These are phyloP conservation scores for Minunthozetes semirufus DNA, from an alignment of 2,888 invertebrate genomes.

Conservation along the genomic window DNA sequence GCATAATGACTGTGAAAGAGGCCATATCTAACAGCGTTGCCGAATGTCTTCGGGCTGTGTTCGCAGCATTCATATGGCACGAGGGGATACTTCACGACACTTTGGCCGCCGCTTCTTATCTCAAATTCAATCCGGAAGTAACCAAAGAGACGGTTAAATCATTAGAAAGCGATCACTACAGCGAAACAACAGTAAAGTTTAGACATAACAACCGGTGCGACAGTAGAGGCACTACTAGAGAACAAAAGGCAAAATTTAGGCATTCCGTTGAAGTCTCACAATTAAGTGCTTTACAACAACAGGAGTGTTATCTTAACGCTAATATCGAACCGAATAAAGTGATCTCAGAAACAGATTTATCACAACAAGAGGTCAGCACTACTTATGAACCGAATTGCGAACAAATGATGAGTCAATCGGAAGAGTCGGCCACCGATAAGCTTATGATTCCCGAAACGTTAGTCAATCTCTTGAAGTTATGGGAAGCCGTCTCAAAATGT, in stretches of 20 bases:
- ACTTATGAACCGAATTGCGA: conserved; percentile 19
- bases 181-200: conserved; percentile 33
- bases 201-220: background rate
- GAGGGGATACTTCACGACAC: conserved; percentile 96
- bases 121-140: conserved; percentile 75
- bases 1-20: conserved; percentile 57
- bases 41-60: conserved; percentile 84
- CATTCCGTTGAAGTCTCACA: conserved; percentile 75
- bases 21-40: conserved; percentile 87
- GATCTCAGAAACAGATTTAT: conserved; percentile 48
- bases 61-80: conserved; percentile 94
- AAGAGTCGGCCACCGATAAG: conserved; percentile 33
- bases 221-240: conserved; percentile 30
- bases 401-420: conserved; percentile 26
- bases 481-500: conserved; percentile 70
- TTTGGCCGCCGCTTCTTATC: conserved; percentile 92
- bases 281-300: conserved; percentile 51
- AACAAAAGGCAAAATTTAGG: conserved; percentile 60
- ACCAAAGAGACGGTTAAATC: conserved; percentile 64
- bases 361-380: conserved; percentile 44
- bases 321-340: conserved; percentile 60
- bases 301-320: conserved; percentile 70
- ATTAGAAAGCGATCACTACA: conserved; percentile 31
- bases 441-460: conserved; percentile 64
- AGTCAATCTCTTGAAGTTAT: conserved; percentile 73